Evolutionary conservation across 1,140 invertebrate species (phyloP), one percentile per base, ranked within the genome.

Genomic region (Dinothrombium tinctorium): DNA sequence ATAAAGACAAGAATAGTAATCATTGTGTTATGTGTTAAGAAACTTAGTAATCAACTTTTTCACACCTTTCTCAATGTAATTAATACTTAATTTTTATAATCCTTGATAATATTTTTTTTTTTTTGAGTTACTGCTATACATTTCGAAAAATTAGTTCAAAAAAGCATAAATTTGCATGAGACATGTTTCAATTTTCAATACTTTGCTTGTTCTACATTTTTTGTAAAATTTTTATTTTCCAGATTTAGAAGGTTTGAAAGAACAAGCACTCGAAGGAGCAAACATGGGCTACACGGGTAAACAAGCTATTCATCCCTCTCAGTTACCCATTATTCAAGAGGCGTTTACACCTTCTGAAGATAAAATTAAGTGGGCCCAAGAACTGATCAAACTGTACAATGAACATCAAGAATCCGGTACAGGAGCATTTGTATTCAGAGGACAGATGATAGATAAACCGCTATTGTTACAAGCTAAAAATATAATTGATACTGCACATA

Each of bases 251-350:
- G 61, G 61, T 1, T 52, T 72, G 9, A 41, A 56, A 49, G 47
- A 53, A 33, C 66, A 72, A 51, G 60, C 63, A 23, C 48, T 62
- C 32, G 61, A 72, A 54, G 72, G 72, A 21, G 63, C 64, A 5
- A 43, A 54, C 19, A 65, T 72, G 62, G 74, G 74, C 6, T 76
- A 69, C 54, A 75, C 71, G n/a, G 74, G 74, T 9, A 76, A 76
- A 51, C 68, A 70, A 54, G 62, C 72, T 0, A 75, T 76, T 44
- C 74, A 76, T 56, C 74, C 74, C 2, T 53, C 49, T 24, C 74
- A 76, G 57, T 59, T 76, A 4, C 46, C 58, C 2, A 55, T 70
- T 12, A 68, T 71, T 11, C 68, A 74, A 50, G 55, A 60, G 46
- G 63, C 68, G 15, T 76, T 73, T 54, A 56, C 64, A 5, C 73